phyloP scores from a whole-genome alignment of 2,113 vertebrate species.

The Grus americana region DNA sequence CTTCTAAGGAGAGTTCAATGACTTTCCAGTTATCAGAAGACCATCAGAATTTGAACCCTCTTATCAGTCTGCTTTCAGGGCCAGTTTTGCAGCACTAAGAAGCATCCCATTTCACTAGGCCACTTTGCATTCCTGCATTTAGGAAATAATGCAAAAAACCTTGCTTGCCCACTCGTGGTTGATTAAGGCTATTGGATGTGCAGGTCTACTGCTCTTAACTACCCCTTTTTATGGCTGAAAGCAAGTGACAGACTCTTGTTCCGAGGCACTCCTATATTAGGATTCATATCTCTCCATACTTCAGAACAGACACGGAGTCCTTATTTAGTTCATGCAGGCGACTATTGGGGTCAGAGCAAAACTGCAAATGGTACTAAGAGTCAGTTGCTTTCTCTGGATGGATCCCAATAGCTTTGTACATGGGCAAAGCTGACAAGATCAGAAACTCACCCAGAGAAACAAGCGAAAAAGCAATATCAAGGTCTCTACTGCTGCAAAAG shows the following conservation, averaged over 20 bases:
- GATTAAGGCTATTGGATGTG: neutral
- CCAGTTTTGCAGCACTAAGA: neutral
- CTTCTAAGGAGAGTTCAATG: neutral
- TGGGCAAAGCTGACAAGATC: neutral
- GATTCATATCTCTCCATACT: constrained; percentile 27
- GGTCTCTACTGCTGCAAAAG: neutral
- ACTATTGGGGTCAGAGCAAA: neutral
- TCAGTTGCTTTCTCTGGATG: constrained; percentile 36
- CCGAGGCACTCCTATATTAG: constrained; percentile 60
- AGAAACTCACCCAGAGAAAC: neutral
- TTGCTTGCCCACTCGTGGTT: neutral
- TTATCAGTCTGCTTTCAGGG: neutral
- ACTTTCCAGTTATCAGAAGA: neutral
- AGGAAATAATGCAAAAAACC: neutral
- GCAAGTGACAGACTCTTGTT: neutral
- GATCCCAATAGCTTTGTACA: neutral
- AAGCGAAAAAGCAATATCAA: neutral
- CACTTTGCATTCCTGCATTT: neutral
- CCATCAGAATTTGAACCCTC: neutral
- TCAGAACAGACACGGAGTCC: constrained; percentile 18
- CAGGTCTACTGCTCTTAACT: neutral
- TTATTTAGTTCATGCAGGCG: constrained; percentile 50
- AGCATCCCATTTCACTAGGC: neutral
- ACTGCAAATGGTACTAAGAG: neutral
- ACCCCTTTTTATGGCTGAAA: constrained; percentile 21